Evolutionary conservation across 2,888 invertebrate genomes (phyloP), one percentile per base, ranked within the genome.

Genomic region (Tupiocoris notatus): DNA sequence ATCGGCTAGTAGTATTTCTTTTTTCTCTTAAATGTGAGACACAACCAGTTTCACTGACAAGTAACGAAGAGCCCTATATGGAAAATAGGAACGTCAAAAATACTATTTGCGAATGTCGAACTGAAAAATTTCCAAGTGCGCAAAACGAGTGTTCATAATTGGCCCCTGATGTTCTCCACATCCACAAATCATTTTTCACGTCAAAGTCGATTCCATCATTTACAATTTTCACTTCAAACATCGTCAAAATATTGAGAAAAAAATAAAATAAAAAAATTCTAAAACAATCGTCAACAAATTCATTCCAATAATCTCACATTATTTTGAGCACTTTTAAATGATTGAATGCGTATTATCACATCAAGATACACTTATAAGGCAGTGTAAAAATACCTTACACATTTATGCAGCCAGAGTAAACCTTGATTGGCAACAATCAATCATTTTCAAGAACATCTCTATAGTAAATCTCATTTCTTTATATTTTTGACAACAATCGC

Each of bases 321-420:
- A 59, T 9, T 62, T 73, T 73, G 73, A 73, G 73, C 73, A 73
- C 73, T 73, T 25, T 62, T 62, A 61, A 73, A 73, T 62, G 73
- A 73, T 73, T 73, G 73, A 73, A 73, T 73, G 63, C 63, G 18
- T 9, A 62, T 39, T 73, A 73, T 73, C 73, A 73, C 73, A 73
- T 73, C 73, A 73, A 73, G 73, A 73, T 73, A 73, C 62, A 62
- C 73, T 25, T 62, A 61, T 54, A 73, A 73, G 73, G 73, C 73
- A 62, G 62, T 62, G 70, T 70, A 70, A 17, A 71, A 39, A 68
- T 22, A 39, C 23, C 59, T 21, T 62, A 39, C 39, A 39, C 56
- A 16, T 56, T 17, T 73, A 62, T 62, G 61, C 23, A 20, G 54
- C 61, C 73, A 54, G 16, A 39, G 54, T 73, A 24, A 39, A 73